Evolutionary conservation across 2,888 invertebrate genomes (phyloP).

Genomic region (Rhagium mordax): DNA sequence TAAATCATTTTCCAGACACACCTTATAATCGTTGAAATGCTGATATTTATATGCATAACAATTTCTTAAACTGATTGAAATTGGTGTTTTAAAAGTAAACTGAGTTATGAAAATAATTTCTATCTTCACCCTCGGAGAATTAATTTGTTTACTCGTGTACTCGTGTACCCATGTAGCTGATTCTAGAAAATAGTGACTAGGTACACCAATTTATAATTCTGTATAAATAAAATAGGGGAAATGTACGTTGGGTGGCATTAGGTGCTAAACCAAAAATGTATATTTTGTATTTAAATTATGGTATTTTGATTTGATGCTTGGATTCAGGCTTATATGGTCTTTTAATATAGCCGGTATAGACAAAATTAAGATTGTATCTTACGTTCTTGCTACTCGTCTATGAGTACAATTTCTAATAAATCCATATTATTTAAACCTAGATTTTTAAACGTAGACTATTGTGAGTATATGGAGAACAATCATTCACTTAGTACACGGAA

Average conservation of each 20-base stretch:
- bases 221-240: neutral
- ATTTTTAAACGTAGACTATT: constrained; percentile 48
- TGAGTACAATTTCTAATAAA: constrained; percentile 30
- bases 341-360: neutral
- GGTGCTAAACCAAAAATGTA: too few relatives aligned
- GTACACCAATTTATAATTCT: neutral
- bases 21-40: too few relatives aligned
- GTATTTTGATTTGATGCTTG: neutral
- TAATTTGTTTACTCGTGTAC: neutral
- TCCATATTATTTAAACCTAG: constrained; percentile 41
- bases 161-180: neutral
- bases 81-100: too few relatives aligned
- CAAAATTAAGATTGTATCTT: neutral
- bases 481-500: constrained; percentile 64
- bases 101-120: neutral
- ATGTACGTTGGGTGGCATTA: too few relatives aligned
- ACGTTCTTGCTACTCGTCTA: neutral
- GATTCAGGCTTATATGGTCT: neutral
- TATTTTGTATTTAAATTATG: neutral
- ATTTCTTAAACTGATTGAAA: too few relatives aligned
- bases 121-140: neutral
- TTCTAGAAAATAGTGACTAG: neutral
- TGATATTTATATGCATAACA: too few relatives aligned
- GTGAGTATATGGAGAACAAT: constrained; percentile 58
- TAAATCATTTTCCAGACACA: too few relatives aligned